phyloP scores from a whole-genome alignment of 2,113 vertebrate species.

The Calypte anna region DNA sequence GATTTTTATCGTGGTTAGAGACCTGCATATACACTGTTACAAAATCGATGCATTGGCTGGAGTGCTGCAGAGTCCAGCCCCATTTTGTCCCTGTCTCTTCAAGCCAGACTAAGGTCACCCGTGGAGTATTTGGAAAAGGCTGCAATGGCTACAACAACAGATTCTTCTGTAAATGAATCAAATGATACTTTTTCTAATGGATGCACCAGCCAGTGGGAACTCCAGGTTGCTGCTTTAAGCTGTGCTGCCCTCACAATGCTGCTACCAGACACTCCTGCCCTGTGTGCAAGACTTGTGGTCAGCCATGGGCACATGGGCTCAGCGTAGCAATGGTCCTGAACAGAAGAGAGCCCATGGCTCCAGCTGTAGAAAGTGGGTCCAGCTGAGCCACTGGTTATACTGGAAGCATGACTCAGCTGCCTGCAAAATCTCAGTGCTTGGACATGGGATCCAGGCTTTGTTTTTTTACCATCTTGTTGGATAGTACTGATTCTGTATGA shows the following conservation, averaged over 20 bases:
- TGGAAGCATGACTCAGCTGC: neutral
- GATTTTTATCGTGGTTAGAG: neutral
- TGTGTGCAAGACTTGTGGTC: neutral
- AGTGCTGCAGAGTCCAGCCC: neutral
- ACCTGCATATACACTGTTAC: neutral
- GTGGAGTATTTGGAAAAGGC: neutral
- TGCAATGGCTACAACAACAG: neutral
- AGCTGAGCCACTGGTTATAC: neutral
- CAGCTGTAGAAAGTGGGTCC: neutral
- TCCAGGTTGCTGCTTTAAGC: neutral
- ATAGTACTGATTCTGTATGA: neutral
- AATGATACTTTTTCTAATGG: neutral
- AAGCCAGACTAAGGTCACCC: neutral
- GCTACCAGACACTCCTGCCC: neutral
- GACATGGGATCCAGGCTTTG: neutral
- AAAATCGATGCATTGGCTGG: neutral
- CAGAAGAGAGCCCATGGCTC: neutral
- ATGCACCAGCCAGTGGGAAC: neutral
- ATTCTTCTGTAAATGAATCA: accelerated
- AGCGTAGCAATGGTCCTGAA: neutral
- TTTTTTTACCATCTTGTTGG: neutral
- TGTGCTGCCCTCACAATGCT: neutral
- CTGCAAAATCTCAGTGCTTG: neutral
- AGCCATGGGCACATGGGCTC: neutral
- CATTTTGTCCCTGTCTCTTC: neutral